phyloP scores from a whole-genome alignment of 2,888 invertebrate genomes.

The Caenorhabditis wallacei region DNA sequence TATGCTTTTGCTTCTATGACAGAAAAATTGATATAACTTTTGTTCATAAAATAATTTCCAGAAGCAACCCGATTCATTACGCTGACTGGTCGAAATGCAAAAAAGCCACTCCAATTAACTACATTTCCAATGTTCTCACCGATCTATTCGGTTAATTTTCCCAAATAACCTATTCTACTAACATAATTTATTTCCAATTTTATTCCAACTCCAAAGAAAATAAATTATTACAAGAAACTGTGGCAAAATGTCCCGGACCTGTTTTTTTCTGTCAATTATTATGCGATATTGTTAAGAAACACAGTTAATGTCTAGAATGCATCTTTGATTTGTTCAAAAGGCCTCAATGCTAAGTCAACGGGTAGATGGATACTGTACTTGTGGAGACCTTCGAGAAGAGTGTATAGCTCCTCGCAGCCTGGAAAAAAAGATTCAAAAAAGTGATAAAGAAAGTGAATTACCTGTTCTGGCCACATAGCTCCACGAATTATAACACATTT shows the following conservation, averaged over 20 bases:
- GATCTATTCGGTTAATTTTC: slow-evolving; percentile 70
- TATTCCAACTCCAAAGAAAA: not conserved
- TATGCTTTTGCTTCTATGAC: slow-evolving; percentile 23
- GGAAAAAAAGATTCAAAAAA: slow-evolving; percentile 63
- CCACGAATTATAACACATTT: slow-evolving; percentile 87
- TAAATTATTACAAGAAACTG: not conserved
- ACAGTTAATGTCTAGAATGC: slow-evolving; percentile 87
- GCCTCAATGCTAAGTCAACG: slow-evolving; percentile 95
- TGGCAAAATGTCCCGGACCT: slow-evolving; percentile 11
- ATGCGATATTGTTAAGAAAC: no score
- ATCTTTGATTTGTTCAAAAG: slow-evolving; percentile 98
- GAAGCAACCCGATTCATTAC: slow-evolving; percentile 70
- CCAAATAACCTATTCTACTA: slow-evolving; percentile 10
- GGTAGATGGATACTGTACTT: slow-evolving; percentile 94
- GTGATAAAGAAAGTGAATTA: slow-evolving; percentile 80
- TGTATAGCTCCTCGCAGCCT: slow-evolving; percentile 96
- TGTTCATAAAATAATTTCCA: no score
- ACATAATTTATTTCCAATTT: slow-evolving; percentile 17
- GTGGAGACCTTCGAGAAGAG: slow-evolving; percentile 92
- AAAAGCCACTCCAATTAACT: slow-evolving; percentile 71
- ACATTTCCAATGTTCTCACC: slow-evolving; percentile 71
- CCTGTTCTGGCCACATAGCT: slow-evolving; percentile 96
- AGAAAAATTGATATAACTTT: not conserved
- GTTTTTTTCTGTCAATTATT: not conserved
- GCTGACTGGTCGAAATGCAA: slow-evolving; percentile 75